These are phyloP conservation scores for Chondrilla cf. caribensis DNA, from an alignment of 37 sponge, comb jelly and placozoan genomes.

Conservation along the genomic window DNA sequence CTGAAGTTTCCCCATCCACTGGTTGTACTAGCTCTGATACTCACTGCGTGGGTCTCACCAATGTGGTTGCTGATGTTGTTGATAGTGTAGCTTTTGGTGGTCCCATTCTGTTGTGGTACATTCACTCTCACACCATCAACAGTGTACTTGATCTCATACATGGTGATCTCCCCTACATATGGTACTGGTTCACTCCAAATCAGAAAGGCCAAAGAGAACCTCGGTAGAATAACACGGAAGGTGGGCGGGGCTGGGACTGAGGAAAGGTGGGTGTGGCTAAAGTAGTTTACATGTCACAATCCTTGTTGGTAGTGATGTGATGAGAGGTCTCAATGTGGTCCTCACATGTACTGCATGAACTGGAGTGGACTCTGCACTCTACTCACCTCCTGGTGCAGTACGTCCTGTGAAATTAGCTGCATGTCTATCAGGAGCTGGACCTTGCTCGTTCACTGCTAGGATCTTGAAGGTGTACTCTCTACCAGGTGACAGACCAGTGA, in stretches of 20 bases:
- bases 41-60: conserved; percentile 5
- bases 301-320: neutral
- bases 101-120: neutral
- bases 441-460: conserved; percentile 12
- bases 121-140: neutral
- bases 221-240: neutral
- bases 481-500: neutral
- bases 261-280: neutral
- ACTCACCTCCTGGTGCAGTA: neutral
- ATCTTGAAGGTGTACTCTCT: neutral
- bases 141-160: neutral
- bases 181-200: neutral
- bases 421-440: neutral
- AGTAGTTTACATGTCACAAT: neutral
- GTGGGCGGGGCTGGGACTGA: neutral
- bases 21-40: neutral
- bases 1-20: conserved; percentile 2
- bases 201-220: neutral
- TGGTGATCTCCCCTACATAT: conserved; percentile 12
- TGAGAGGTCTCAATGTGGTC: no score
- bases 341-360: neutral
- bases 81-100: neutral
- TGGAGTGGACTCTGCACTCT: neutral
- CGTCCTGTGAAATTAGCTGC: neutral
- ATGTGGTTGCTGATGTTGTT: neutral